Conservation (phyloP, 2,797 vertebrate genomes). For the Mormyrus hasselquistii region DNA sequence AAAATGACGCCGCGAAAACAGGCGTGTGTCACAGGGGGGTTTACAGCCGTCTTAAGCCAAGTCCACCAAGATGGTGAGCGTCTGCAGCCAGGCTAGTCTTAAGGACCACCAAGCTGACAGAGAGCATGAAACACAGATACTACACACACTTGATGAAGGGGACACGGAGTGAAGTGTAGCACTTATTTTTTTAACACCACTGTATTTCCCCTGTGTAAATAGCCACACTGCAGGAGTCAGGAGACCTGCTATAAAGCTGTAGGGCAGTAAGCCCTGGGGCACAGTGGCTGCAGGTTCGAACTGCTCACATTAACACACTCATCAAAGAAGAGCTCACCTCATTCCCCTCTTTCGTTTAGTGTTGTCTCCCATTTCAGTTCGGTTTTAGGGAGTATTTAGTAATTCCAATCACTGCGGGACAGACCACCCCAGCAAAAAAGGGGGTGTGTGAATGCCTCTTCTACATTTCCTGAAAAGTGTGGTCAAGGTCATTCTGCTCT, state of each 20-base stretch:
- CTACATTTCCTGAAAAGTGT: slow-evolving; percentile 43
- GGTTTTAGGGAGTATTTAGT: slow-evolving; percentile 30
- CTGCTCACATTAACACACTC: not conserved
- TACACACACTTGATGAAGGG: slow-evolving; percentile 6
- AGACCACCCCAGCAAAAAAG: slow-evolving; percentile 29
- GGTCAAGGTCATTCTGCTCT: slow-evolving; percentile 43
- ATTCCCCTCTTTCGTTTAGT: slow-evolving; percentile 24
- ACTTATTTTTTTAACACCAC: not conserved
- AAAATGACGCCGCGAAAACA: not conserved
- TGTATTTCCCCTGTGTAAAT: slow-evolving; percentile 1
- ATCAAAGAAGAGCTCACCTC: not conserved
- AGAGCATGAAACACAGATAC: slow-evolving; percentile 34
- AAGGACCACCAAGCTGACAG: not conserved
- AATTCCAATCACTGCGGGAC: slow-evolving; percentile 26
- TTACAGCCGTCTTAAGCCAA: not conserved
- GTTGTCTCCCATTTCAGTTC: slow-evolving; percentile 26
- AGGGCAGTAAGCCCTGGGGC: not conserved
- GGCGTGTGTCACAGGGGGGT: slow-evolving; percentile 8
- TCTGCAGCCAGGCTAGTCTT: not conserved
- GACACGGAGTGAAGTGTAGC: not conserved
- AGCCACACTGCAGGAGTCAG: not conserved
- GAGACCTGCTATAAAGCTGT: not conserved
- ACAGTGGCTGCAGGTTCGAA: not conserved
- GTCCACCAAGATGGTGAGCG: not conserved
- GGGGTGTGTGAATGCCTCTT: slow-evolving; percentile 26